Conservation (phyloP, 2,797 vertebrate genomes). For the Karalla daura region DNA sequence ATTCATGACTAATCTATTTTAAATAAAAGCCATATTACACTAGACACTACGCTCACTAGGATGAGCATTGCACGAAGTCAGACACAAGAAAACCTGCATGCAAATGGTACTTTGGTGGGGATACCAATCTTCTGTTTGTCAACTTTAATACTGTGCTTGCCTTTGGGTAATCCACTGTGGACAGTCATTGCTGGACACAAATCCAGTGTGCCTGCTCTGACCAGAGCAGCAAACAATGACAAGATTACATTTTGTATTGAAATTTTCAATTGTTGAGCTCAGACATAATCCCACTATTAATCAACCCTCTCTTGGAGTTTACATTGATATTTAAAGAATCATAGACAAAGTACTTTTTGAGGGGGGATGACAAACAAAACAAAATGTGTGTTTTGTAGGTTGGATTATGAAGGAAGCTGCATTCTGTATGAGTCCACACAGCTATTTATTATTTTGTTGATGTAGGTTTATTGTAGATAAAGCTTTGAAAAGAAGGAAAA, state of each 20-base stretch:
- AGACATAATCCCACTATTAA: slow-evolving; percentile 81
- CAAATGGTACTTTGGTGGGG: background rate
- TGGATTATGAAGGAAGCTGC: slow-evolving; percentile 6
- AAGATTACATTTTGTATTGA: slow-evolving; percentile 78
- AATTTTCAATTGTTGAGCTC: slow-evolving; percentile 70
- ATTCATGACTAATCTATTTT: too few relatives aligned
- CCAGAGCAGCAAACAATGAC: slow-evolving; percentile 71
- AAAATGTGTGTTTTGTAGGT: slow-evolving; percentile 17
- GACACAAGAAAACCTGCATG: too few relatives aligned
- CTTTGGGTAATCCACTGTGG: slow-evolving; percentile 64
- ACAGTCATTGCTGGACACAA: slow-evolving; percentile 43
- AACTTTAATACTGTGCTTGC: slow-evolving; percentile 30
- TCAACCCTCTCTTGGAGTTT: slow-evolving; percentile 73
- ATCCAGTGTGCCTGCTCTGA: slow-evolving; percentile 57
- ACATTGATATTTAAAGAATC: slow-evolving; percentile 70
- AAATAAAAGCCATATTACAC: too few relatives aligned
- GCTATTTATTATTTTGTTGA: slow-evolving; percentile 74
- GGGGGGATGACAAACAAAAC: background rate
- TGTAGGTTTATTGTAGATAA: slow-evolving; percentile 74
- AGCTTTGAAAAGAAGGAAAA: slow-evolving; percentile 32
- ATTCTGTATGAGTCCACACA: slow-evolving; percentile 47
- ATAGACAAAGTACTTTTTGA: slow-evolving; percentile 27
- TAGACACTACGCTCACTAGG: too few relatives aligned
- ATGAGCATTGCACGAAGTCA: too few relatives aligned
- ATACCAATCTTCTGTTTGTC: background rate